Percentiles rank a stretch among this genome's conserved stretches.
Conservation (phyloP, 2,888 invertebrate genomes). For the Oscheius onirici region DNA sequence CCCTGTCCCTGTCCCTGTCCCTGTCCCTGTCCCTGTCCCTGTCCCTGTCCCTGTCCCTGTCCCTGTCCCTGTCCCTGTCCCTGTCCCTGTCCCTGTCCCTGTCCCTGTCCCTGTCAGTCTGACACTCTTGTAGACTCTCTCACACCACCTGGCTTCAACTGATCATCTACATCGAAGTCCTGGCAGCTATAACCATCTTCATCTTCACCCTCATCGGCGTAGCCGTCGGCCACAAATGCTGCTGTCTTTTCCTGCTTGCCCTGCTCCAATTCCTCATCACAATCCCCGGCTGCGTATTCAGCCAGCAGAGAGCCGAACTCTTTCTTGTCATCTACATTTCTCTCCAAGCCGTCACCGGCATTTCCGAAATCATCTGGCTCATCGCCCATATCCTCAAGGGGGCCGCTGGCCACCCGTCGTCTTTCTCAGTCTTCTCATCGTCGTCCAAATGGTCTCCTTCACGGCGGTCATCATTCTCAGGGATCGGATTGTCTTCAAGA, state of each 20-base stretch:
- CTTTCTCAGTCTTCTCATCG: neutral
- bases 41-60: too few relatives aligned
- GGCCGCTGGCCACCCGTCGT: neutral
- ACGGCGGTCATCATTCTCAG: neutral
- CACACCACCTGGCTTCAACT: conserved; percentile 3
- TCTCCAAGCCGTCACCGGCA: neutral
- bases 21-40: too few relatives aligned
- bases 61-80: too few relatives aligned
- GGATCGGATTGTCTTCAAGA: neutral
- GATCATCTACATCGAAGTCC: neutral
- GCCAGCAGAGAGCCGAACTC: neutral
- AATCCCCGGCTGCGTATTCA: conserved; percentile 8
- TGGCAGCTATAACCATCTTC: neutral
- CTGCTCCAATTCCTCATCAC: conserved; percentile 8
- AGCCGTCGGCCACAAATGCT: neutral
- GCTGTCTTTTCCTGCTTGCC: neutral
- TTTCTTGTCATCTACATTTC: conserved; percentile 7
- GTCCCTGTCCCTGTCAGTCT: too few relatives aligned
- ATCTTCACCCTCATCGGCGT: neutral
- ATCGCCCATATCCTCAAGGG: neutral
- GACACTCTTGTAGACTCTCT: neutral
- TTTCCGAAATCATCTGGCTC: conserved; percentile 2
- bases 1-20: too few relatives aligned
- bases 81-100: too few relatives aligned
- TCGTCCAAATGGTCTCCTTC: neutral